phyloP scores from a whole-genome alignment of 2,113 vertebrate species.

The Amia ocellicauda region DNA sequence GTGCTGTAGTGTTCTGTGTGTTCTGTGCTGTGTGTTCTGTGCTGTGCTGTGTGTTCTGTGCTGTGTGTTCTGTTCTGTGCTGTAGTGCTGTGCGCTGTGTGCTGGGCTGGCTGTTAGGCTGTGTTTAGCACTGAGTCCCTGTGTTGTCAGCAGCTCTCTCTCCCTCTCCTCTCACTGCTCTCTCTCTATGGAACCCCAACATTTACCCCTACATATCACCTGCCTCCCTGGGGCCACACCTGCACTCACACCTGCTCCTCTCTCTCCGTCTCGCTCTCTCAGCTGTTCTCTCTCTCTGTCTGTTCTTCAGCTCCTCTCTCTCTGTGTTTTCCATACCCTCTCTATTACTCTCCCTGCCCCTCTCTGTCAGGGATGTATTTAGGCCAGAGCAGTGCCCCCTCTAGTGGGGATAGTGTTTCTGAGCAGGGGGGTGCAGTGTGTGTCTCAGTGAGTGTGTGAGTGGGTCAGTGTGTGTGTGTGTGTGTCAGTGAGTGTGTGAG shows the following conservation, averaged over 20 bases:
- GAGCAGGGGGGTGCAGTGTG: neutral
- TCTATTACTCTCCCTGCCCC: neutral
- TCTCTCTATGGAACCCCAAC: too few relatives aligned
- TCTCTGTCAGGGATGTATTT: neutral
- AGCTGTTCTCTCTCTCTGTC: slow-evolving; percentile 16
- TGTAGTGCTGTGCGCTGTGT: too few relatives aligned
- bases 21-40: neutral
- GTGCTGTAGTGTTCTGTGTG: too few relatives aligned
- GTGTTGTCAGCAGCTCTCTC: too few relatives aligned
- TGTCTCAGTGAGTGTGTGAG: too few relatives aligned
- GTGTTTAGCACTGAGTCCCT: slow-evolving; percentile 52
- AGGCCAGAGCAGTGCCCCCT: slow-evolving; percentile 7
- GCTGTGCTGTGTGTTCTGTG: neutral
- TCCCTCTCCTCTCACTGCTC: too few relatives aligned
- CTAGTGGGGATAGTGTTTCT: neutral
- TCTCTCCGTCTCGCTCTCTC: slow-evolving; percentile 33
- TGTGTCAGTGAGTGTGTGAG: too few relatives aligned
- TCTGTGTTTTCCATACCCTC: slow-evolving; percentile 13
- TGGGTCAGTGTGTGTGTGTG: too few relatives aligned
- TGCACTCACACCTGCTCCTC: slow-evolving; percentile 13
- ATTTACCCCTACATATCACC: neutral
- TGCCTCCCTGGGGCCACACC: slow-evolving; percentile 13
- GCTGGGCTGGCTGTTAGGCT: slow-evolving; percentile 6
- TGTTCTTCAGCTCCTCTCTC: slow-evolving; percentile 31
- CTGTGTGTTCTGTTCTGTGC: neutral